Evolutionary conservation across 2,888 invertebrate genomes (phyloP), one percentile per base, ranked within the genome.

Genomic region (Cheilosia vulpina): DNA sequence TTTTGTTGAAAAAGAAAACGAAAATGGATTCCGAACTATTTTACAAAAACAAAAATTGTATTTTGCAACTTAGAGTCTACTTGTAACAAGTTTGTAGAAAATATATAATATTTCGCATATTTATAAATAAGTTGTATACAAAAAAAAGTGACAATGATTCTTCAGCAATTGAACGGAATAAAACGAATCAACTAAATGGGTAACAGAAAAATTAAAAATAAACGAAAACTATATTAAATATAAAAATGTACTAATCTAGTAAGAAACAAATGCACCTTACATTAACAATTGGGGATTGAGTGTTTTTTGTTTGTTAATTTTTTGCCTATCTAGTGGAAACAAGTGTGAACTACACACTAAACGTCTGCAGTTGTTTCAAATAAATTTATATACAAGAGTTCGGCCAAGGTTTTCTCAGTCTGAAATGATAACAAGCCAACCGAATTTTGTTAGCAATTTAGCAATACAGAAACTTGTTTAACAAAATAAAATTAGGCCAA

Each of bases 401-500:
- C 95, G 87, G 94, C 94, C 89, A 97, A 93, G 75, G 96, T 95
- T 91, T 95, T 95, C 93, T 97, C 96, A 87, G 96, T 96, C 96
- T 96, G 93, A 75, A 93, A 93, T 88, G 87, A 90, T 89, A 90
- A 87, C 88, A 89, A 88, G 79, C 72, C 76, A 81, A 66, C 63
- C 60, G 65, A 71, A 50, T 63, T 69, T 63, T 65, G 55, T 81
- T 75, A 81, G 55, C 81, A 75, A 75, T 62, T 68, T 31, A 47
- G 9, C 21, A 73, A 65, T 53, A 60, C 52, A 43, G 53, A 65
- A 87, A 69, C 41, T 53, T 71, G 43, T 31, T 73, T 19, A 41
- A 27, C 11, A 43, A 62, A 76, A 58, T 2, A 38, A 38, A 53
- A 50, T 13, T 45, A 55, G 19, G 6, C 7, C 38, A 13, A 38